A percentile compares a stretch with the other conserved stretches of the same genome.
Conservation (phyloP, 2,797 vertebrate genomes). For the Alfaro cultratus region DNA sequence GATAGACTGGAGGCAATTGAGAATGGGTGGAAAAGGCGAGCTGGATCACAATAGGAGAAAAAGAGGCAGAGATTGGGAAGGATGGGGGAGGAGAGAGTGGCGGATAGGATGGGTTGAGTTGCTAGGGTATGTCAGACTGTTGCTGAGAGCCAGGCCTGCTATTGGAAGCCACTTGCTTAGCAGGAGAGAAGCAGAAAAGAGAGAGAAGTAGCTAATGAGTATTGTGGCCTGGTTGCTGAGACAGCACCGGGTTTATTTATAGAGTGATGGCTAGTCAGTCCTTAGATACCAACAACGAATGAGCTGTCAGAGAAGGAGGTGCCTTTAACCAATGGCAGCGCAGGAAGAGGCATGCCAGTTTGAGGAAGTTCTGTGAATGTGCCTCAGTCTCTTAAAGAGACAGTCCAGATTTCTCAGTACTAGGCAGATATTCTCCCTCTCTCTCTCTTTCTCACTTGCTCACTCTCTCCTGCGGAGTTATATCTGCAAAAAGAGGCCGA, state of each 20-base stretch:
- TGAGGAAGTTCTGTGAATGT: conserved; percentile 80
- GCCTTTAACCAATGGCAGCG: conserved; percentile 76
- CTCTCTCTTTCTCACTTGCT: conserved; percentile 18
- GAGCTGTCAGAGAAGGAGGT: conserved; percentile 77
- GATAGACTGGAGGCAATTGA: neutral
- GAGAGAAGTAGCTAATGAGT: conserved; percentile 76
- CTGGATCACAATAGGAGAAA: conserved; percentile 21
- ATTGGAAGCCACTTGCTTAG: conserved; percentile 74
- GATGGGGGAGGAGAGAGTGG: conserved; percentile 54
- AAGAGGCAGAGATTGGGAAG: conserved; percentile 44
- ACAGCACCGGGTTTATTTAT: conserved; percentile 90
- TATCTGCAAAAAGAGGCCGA: conserved; percentile 54
- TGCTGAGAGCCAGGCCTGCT: conserved; percentile 63
- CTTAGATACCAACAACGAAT: conserved; percentile 88
- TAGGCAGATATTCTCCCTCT: conserved; percentile 69
- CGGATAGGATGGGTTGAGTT: conserved; percentile 64
- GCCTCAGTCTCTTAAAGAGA: conserved; percentile 81
- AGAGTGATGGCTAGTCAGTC: conserved; percentile 86
- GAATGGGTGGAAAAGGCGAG: conserved; percentile 16
- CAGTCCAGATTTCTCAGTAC: conserved; percentile 73
- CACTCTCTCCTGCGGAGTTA: conserved; percentile 43
- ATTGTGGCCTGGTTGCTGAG: conserved; percentile 86
- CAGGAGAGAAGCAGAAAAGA: conserved; percentile 64
- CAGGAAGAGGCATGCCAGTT: conserved; percentile 76
- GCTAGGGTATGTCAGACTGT: conserved; percentile 70